These are phyloP conservation scores for Keiferia lycopersicella DNA, from an alignment of 2,888 invertebrate species.

Conservation along the genomic window DNA sequence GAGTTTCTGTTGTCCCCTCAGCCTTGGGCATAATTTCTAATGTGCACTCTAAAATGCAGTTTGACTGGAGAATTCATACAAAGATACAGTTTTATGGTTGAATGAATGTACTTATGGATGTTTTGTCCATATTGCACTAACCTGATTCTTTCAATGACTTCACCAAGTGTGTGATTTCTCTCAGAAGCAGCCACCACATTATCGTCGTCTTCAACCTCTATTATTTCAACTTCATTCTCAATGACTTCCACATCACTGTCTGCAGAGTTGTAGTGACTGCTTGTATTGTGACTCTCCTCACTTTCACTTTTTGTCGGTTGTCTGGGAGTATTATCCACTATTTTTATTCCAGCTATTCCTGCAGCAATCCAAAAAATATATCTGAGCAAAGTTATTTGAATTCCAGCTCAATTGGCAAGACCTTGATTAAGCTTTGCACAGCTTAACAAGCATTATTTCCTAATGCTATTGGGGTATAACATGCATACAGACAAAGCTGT, in stretches of 20 bases:
- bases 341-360: slow-evolving; percentile 69
- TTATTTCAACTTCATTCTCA: slow-evolving; percentile 30
- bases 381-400: neutral
- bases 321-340: slow-evolving; percentile 38
- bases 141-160: slow-evolving; percentile 33
- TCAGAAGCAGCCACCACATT: neutral
- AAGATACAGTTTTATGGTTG: too few relatives aligned
- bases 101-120: too few relatives aligned
- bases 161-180: neutral
- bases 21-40: too few relatives aligned
- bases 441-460: too few relatives aligned
- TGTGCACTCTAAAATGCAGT: too few relatives aligned
- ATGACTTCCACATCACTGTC: slow-evolving; percentile 33
- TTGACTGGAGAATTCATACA: too few relatives aligned
- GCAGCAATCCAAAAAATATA: slow-evolving; percentile 25
- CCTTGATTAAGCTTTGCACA: too few relatives aligned
- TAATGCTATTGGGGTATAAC: neutral
- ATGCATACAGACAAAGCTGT: too few relatives aligned
- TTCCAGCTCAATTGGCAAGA: neutral
- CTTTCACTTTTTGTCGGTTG: slow-evolving; percentile 41
- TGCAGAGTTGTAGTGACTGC: slow-evolving; percentile 21
- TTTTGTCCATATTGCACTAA: too few relatives aligned
- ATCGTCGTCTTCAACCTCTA: slow-evolving; percentile 12
- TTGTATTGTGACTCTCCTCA: slow-evolving; percentile 27
- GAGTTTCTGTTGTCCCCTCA: too few relatives aligned